Percentiles rank a stretch among this genome's conserved stretches.
These are phyloP conservation scores for human (Homo sapiens) DNA, from an alignment of 2,113 vertebrate genomes.

Conservation along the genomic window GRCh38 chr11:114473001-114473500, in stretches of 20 bases:
- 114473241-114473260: constrained; percentile 7
- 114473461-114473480: neutral
- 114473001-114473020: neutral
- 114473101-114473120: neutral
- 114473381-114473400: neutral
- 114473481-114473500: neutral
- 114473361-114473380: neutral
- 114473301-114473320: neutral
- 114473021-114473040: neutral
- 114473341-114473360: neutral
- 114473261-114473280: neutral
- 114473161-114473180: neutral
- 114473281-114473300: constrained; percentile 5
- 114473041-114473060: neutral
- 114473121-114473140: neutral
- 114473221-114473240: neutral
- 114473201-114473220: neutral
- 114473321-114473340: neutral
- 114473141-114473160: neutral
- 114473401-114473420: neutral
- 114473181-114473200: neutral
- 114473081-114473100: neutral
- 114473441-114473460: neutral
- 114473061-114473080: neutral
- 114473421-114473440: neutral